Percentiles rank a stretch among this genome's conserved stretches.
These are phyloP conservation scores for Melanerpes formicivorus DNA, from an alignment of 2,113 vertebrate species.

Conservation along the genomic window DNA sequence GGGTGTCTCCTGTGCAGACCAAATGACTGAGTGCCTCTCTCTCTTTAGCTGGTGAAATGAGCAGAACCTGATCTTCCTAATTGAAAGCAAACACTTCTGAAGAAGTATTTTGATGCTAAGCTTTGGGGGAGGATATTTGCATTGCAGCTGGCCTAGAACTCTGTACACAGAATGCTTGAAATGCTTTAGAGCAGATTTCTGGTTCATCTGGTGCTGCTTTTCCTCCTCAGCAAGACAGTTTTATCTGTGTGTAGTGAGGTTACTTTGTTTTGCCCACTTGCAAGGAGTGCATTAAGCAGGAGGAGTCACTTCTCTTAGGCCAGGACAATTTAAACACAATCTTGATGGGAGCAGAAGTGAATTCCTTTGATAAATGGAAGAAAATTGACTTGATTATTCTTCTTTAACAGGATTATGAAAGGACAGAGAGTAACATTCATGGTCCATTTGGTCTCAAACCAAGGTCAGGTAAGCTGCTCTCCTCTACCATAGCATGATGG, in stretches of 20 bases:
- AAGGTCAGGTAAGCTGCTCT: constrained; percentile 87
- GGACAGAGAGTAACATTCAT: constrained; percentile 75
- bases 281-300: background rate
- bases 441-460: constrained; percentile 93
- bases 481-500: background rate
- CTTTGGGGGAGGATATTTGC: background rate
- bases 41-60: background rate
- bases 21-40: background rate
- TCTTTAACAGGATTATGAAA: constrained; percentile 78
- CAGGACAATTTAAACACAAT: background rate
- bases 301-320: background rate
- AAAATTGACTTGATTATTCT: constrained; percentile 13
- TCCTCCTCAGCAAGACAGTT: background rate
- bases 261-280: background rate
- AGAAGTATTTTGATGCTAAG: background rate
- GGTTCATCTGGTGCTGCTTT: background rate
- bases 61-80: background rate
- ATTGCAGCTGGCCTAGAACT: background rate
- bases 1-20: background rate
- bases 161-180: background rate
- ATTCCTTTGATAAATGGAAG: background rate
- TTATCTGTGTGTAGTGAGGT: background rate
- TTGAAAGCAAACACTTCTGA: background rate
- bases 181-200: background rate
- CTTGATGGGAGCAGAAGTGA: background rate